Conservation (phyloP, 2,888 invertebrate genomes). For the Clepsis dumicolana region DNA sequence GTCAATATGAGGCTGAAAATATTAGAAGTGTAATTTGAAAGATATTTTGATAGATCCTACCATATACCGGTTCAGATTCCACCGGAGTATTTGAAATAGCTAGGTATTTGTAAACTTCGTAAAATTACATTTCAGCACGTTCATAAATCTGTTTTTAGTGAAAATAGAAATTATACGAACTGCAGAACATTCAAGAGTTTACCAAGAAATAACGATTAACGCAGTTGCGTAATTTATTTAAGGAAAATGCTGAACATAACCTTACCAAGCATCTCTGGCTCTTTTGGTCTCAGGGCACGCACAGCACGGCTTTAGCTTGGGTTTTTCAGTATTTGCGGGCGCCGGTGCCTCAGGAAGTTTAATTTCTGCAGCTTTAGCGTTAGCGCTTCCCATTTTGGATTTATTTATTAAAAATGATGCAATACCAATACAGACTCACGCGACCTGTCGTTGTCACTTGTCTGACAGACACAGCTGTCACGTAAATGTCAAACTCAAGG, state of each 20-base stretch:
- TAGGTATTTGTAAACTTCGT: not conserved
- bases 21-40: too few species aligned
- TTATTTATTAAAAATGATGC: conserved; percentile 38
- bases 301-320: conserved; percentile 97
- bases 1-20: too few species aligned
- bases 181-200: not conserved
- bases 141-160: not conserved
- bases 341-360: conserved; percentile 64
- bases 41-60: too few species aligned
- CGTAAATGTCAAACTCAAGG: not conserved
- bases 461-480: not conserved
- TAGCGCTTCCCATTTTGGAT: conserved; percentile 75
- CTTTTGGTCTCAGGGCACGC: conserved; percentile 98
- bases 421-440: conserved; percentile 27
- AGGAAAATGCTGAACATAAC: conserved; percentile 59
- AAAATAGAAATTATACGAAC: not conserved
- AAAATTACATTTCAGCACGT: not conserved
- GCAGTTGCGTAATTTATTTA: conserved; percentile 85
- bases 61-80: too few species aligned
- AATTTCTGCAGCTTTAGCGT: conserved; percentile 74
- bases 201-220: not conserved
- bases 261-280: conserved; percentile 95
- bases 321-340: conserved; percentile 84
- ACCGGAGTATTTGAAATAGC: not conserved
- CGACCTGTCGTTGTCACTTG: conserved; percentile 21